These are phyloP conservation scores for Scaptomyza flava DNA, from an alignment of 2,888 invertebrate genomes.

Conservation along the genomic window DNA sequence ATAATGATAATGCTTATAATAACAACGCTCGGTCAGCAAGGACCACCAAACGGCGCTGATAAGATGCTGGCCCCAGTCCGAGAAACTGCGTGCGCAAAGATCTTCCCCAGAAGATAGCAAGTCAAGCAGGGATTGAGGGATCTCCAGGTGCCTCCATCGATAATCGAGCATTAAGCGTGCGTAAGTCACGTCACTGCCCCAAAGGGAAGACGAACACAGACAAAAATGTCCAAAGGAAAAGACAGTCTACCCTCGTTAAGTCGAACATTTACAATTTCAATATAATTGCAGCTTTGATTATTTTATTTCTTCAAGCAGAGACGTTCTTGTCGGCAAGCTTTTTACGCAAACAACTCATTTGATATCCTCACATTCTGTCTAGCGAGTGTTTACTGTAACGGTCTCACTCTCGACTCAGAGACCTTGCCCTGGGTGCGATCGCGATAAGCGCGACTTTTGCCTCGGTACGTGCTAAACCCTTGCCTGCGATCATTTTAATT, in stretches of 20 bases:
- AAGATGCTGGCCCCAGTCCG: slow-evolving; percentile 55
- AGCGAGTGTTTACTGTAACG: slow-evolving; percentile 2
- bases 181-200: slow-evolving; percentile 71
- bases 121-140: slow-evolving; percentile 4
- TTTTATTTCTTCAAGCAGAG: neutral
- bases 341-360: neutral
- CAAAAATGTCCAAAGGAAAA: slow-evolving; percentile 1
- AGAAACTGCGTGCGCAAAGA: slow-evolving; percentile 63
- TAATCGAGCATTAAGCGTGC: slow-evolving; percentile 78
- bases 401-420: slow-evolving; percentile 19
- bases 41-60: slow-evolving; percentile 71
- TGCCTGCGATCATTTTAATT: slow-evolving; percentile 74
- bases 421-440: slow-evolving; percentile 82
- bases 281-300: neutral
- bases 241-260: neutral
- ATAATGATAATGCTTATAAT: slow-evolving; percentile 75
- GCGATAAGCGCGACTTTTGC: slow-evolving; percentile 80
- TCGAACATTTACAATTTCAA: neutral
- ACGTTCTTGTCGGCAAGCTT: too few relatives aligned
- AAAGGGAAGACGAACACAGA: slow-evolving; percentile 13
- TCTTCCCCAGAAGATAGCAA: slow-evolving; percentile 46
- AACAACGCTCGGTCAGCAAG: slow-evolving; percentile 71
- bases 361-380: neutral
- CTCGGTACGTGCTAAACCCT: slow-evolving; percentile 78
- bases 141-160: slow-evolving; percentile 58